A percentile compares a stretch with the other conserved stretches of the same genome.
Conservation (phyloP, 1,140 invertebrate genomes). For the Tetranychus urticae region DNA sequence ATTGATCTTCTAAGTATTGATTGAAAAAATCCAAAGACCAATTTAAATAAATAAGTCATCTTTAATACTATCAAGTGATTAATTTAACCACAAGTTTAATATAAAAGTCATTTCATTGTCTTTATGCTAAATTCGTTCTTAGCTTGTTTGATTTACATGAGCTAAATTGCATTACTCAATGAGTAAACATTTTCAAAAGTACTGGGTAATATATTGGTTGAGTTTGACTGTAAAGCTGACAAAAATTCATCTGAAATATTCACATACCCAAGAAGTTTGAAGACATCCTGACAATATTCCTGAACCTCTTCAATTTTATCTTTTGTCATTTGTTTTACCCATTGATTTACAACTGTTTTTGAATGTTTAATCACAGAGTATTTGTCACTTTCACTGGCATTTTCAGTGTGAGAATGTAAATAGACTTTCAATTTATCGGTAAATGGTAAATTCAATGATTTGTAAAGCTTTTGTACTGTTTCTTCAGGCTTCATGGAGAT, state of each 20-base stretch:
- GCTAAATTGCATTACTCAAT: too few species aligned
- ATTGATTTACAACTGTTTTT: not conserved
- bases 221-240: too few species aligned
- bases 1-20: too few species aligned
- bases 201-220: too few species aligned
- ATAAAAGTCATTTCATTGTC: too few species aligned
- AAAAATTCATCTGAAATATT: not conserved
- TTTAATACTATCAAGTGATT: too few species aligned
- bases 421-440: not conserved
- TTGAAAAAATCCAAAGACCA: too few species aligned
- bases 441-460: not conserved
- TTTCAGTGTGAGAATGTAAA: not conserved
- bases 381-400: not conserved
- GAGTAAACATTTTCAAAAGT: too few species aligned
- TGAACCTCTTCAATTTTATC: not conserved
- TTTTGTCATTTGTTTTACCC: not conserved
- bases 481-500: not conserved
- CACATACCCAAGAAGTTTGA: not conserved
- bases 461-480: not conserved
- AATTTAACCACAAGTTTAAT: too few species aligned
- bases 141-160: too few species aligned
- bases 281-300: not conserved
- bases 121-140: too few species aligned
- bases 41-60: constrained; percentile 22
- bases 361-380: not conserved